phyloP scores from a whole-genome alignment of 2,888 invertebrate species.

The Acanthosepion esculentum region DNA sequence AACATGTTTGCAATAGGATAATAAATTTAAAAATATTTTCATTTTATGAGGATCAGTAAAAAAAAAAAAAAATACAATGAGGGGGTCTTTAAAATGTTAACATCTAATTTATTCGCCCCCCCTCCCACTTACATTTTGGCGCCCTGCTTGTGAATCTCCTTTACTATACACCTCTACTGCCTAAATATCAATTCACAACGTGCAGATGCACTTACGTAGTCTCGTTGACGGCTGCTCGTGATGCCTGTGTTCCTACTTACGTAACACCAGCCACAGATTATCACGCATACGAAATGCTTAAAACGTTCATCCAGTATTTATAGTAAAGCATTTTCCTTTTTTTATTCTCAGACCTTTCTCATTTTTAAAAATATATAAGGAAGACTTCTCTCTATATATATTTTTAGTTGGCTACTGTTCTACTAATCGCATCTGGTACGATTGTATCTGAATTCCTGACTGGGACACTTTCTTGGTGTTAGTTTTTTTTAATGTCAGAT shows the following conservation, averaged over 20 bases:
- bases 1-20: too few relatives aligned
- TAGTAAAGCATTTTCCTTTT: background rate
- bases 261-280: background rate
- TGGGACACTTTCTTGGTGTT: background rate
- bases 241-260: background rate
- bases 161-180: too few relatives aligned
- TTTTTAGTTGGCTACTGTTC: background rate
- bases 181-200: too few relatives aligned
- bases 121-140: too few relatives aligned
- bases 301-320: background rate
- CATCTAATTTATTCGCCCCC: too few relatives aligned
- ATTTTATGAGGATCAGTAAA: too few relatives aligned
- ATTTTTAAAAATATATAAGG: background rate
- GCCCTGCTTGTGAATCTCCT: too few relatives aligned
- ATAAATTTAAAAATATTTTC: too few relatives aligned
- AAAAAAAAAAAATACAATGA: too few relatives aligned
- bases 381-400: background rate
- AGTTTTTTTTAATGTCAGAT: too few relatives aligned
- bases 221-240: background rate
- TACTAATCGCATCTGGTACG: background rate
- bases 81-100: too few relatives aligned
- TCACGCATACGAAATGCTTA: background rate
- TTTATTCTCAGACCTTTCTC: background rate
- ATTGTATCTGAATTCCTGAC: background rate
- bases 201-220: background rate